A percentile compares a stretch with the other conserved stretches of the same genome.
phyloP scores from a whole-genome alignment of 2,113 vertebrate species.

The Protomyctophum bolini region DNA sequence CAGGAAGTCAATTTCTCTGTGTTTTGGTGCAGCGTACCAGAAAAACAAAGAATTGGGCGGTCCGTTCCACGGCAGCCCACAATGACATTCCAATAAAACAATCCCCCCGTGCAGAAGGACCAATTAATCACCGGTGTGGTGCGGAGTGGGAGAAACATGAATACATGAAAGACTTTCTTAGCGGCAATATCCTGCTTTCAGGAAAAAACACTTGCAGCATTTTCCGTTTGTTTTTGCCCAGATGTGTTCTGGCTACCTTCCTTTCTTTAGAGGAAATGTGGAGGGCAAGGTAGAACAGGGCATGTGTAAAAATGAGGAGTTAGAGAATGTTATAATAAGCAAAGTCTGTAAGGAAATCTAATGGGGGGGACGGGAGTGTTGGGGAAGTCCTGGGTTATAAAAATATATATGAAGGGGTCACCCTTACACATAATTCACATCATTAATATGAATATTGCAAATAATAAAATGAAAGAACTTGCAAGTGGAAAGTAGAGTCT shows the following conservation, averaged over 20 bases:
- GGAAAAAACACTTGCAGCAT: slow-evolving; percentile 74
- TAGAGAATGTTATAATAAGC: slow-evolving; percentile 17
- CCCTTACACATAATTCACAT: too few relatives aligned
- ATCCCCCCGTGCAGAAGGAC: slow-evolving; percentile 37
- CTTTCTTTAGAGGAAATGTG: slow-evolving; percentile 54
- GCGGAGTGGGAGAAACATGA: slow-evolving; percentile 65
- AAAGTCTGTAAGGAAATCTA: not conserved
- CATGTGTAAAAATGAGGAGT: slow-evolving; percentile 10
- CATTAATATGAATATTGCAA: not conserved
- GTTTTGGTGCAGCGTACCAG: slow-evolving; percentile 40
- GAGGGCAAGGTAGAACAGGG: slow-evolving; percentile 10
- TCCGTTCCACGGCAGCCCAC: slow-evolving; percentile 59
- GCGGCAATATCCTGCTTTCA: slow-evolving; percentile 74
- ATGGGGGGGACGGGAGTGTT: too few relatives aligned
- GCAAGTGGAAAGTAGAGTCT: not conserved
- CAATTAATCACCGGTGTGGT: slow-evolving; percentile 76
- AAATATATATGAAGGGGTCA: too few relatives aligned
- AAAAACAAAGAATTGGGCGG: slow-evolving; percentile 50
- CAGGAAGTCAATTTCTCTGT: slow-evolving; percentile 49
- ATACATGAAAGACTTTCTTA: slow-evolving; percentile 66
- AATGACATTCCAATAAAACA: slow-evolving; percentile 71
- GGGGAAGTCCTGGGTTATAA: too few relatives aligned
- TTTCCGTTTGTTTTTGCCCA: slow-evolving; percentile 82
- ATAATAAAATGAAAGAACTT: slow-evolving; percentile 11
- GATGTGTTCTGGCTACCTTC: slow-evolving; percentile 69